These are phyloP conservation scores for Cyrtodaria siliqua DNA, from an alignment of 2,888 invertebrate genomes.

Conservation along the genomic window DNA sequence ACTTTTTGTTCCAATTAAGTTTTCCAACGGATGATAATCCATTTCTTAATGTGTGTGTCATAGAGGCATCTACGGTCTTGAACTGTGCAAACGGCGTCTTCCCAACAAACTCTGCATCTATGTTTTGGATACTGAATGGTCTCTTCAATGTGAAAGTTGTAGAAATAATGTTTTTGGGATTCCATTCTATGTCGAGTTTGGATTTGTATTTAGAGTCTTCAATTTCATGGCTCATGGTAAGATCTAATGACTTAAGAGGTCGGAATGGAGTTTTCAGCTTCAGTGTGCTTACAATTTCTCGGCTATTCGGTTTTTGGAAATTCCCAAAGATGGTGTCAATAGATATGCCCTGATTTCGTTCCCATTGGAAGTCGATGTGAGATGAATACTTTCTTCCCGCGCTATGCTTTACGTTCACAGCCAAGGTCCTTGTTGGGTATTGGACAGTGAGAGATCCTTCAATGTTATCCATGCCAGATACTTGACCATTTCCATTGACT, in stretches of 20 bases:
- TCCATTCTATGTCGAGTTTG: slow-evolving; percentile 63
- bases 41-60: slow-evolving; percentile 56
- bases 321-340: slow-evolving; percentile 61
- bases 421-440: slow-evolving; percentile 55
- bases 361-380: slow-evolving; percentile 63
- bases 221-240: slow-evolving; percentile 52
- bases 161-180: slow-evolving; percentile 63
- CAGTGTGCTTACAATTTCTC: slow-evolving; percentile 51
- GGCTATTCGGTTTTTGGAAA: slow-evolving; percentile 14
- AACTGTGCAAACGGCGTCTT: slow-evolving; percentile 70
- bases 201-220: slow-evolving; percentile 56
- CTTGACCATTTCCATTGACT: slow-evolving; percentile 50
- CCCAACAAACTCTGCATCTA: slow-evolving; percentile 60
- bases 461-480: slow-evolving; percentile 43
- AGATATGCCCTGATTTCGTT: slow-evolving; percentile 44
- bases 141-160: slow-evolving; percentile 65
- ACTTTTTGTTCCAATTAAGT: slow-evolving; percentile 58
- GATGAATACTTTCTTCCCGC: slow-evolving; percentile 54
- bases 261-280: slow-evolving; percentile 61
- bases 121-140: slow-evolving; percentile 61
- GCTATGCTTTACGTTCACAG: slow-evolving; percentile 60
- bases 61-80: slow-evolving; percentile 52
- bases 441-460: slow-evolving; percentile 57
- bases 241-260: slow-evolving; percentile 27
- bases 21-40: slow-evolving; percentile 59